Base-by-base conservation (phyloP, 2,113 vertebrate species). In the Grantiella picta region DNA sequence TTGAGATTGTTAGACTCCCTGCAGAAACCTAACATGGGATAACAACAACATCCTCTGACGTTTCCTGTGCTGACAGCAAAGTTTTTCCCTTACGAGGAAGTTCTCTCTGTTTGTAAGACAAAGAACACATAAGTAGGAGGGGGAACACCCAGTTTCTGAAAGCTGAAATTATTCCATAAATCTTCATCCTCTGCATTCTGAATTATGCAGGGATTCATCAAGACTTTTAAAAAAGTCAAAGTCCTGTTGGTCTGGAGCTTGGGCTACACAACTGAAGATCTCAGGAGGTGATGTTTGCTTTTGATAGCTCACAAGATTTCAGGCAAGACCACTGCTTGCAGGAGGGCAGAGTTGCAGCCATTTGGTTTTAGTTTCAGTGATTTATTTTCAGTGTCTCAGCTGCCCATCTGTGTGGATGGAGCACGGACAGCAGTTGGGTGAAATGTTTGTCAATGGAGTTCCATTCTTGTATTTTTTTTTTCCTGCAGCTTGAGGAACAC, bases 371-470 rank as follows among this genome's bases (percentile, higher is more conserved):
- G 22, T 7, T 3, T 16, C 18, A 72, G 59, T 25, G 7, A 44
- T 44, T 44, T 44, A 17, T 16, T 44, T 44, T 44, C 18, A 72
- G 54, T 24, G 7, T 70, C 59, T 69, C 40, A 33, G 33, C 40
- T 69, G 75, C 53, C 65, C 73, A 29, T 53, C 79, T 70, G 28
- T 20, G 38, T 24, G 49, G n/a, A 56, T 80, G 63, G 56, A 75
- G 64, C 10, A 20, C 0, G 4, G 82, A 35, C 63, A 70, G 77
- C 42, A 29, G 31, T 61, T 57, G 65, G 79, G 29, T 38, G 50
- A 95, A 84, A 85, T 56, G 25, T 78, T 95, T 88, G 50, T 73
- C 73, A 49, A 33, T 59, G 81, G 36, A 65, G 73, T 61, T 93
- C 44, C 44, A 42, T 40, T 87, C 92, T 65, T 88, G 35, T 36